Evolutionary conservation across 2,888 invertebrate species (phyloP).

Genomic region (Dynastes grantii): DNA sequence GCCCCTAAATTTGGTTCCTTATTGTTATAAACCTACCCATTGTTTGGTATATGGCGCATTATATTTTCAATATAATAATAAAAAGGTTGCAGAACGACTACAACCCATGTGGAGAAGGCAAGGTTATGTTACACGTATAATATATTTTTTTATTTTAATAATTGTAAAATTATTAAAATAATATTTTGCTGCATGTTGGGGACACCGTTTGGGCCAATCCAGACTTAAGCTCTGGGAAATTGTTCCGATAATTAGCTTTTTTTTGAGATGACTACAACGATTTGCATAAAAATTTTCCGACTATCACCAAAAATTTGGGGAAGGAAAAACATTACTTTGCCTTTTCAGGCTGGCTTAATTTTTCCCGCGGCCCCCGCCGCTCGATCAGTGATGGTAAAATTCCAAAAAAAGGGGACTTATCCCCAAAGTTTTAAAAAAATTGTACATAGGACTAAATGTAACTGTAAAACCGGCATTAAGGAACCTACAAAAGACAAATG

Average conservation of each 20-base stretch:
- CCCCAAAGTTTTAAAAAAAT: too few species aligned
- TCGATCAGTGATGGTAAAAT: conserved; percentile 78
- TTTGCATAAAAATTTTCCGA: conserved; percentile 58
- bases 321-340: conserved; percentile 61
- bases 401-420: too few species aligned
- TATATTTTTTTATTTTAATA: too few species aligned
- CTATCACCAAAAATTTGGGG: neutral
- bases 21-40: too few species aligned
- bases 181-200: conserved; percentile 67
- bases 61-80: too few species aligned
- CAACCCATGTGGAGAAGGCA: too few species aligned
- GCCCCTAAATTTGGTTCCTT: too few species aligned
- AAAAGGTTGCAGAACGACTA: too few species aligned
- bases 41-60: too few species aligned
- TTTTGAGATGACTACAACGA: conserved; percentile 73
- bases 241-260: conserved; percentile 76
- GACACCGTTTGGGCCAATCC: conserved; percentile 72
- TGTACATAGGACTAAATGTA: conserved; percentile 80
- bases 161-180: too few species aligned
- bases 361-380: too few species aligned
- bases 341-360: conserved; percentile 77
- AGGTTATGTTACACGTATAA: too few species aligned
- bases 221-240: conserved; percentile 78
- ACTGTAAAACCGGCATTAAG: conserved; percentile 79
- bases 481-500: conserved; percentile 69